These are phyloP conservation scores for Drosophila prostipennis DNA, from an alignment of 2,888 invertebrate genomes.

Conservation along the genomic window DNA sequence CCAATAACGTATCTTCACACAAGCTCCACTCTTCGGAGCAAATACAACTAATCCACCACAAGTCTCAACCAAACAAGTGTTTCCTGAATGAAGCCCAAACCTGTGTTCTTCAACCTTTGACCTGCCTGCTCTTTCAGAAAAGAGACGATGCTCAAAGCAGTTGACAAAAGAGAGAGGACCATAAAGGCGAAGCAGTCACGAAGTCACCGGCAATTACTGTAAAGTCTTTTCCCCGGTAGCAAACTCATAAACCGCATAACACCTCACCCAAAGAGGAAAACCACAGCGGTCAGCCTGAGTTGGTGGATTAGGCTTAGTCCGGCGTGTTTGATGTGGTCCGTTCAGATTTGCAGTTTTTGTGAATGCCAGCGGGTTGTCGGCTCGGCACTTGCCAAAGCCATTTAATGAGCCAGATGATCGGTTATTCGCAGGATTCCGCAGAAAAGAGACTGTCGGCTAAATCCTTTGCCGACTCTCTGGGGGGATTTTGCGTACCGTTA, in stretches of 20 bases:
- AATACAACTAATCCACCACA: constrained; percentile 39
- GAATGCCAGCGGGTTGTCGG: constrained; percentile 62
- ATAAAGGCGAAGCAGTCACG: constrained; percentile 58
- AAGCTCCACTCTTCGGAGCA: neutral
- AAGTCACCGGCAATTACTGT: constrained; percentile 76
- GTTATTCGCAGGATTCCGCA: constrained; percentile 42
- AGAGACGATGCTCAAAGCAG: neutral
- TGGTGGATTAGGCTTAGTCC: constrained; percentile 54
- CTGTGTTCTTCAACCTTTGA: constrained; percentile 4
- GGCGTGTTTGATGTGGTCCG: constrained; percentile 54
- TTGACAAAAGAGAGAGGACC: constrained; percentile 35
- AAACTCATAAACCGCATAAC: constrained; percentile 4
- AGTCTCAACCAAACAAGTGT: constrained; percentile 32
- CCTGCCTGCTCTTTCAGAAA: constrained; percentile 8
- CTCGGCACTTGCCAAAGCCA: constrained; percentile 65
- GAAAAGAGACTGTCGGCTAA: constrained; percentile 52
- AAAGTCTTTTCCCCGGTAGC: constrained; percentile 54
- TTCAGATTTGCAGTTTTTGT: constrained; percentile 34
- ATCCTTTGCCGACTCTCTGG: constrained; percentile 41
- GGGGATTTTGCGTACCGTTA: constrained; percentile 29
- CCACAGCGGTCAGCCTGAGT: constrained; percentile 59
- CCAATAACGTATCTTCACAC: neutral
- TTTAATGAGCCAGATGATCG: constrained; percentile 72
- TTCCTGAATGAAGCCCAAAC: constrained; percentile 37
- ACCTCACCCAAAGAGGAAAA: constrained; percentile 23